Conservation (phyloP, 1,140 invertebrate species). For the Medauroidea extradentata region DNA sequence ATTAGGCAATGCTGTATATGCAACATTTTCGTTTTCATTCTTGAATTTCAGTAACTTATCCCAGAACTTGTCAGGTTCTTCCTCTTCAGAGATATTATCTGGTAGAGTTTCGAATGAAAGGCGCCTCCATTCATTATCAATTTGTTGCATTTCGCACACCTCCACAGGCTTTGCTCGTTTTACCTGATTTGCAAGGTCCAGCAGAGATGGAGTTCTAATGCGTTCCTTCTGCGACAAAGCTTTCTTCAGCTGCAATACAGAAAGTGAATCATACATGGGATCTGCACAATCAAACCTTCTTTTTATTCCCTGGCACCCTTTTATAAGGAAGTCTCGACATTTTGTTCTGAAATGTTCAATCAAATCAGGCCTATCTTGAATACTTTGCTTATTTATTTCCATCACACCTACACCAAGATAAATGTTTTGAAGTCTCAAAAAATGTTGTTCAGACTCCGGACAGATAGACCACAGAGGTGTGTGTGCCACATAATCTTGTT, state of each 20-base stretch:
- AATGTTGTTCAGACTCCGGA: neutral
- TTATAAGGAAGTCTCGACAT: slow-evolving; percentile 2
- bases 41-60: neutral
- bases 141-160: neutral
- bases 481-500: slow-evolving; percentile 6
- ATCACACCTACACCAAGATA: slow-evolving; percentile 16
- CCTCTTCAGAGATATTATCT: slow-evolving; percentile 1
- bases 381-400: slow-evolving; percentile 8
- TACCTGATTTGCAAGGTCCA: neutral
- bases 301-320: slow-evolving; percentile 2
- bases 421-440: slow-evolving; percentile 3
- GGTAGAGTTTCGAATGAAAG: neutral
- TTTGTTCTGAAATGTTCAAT: neutral
- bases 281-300: slow-evolving; percentile 7
- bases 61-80: neutral
- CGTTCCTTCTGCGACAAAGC: neutral
- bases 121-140: neutral
- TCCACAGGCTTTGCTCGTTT: neutral
- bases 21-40: neutral
- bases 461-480: neutral
- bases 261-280: neutral
- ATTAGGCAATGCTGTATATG: neutral
- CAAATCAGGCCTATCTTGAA: slow-evolving; percentile 3
- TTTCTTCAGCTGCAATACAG: neutral
- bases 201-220: neutral